A percentile compares a stretch with the other conserved stretches of the same genome.
These are phyloP conservation scores for Biston betularia DNA, from an alignment of 2,888 invertebrate species.

Conservation along the genomic window DNA sequence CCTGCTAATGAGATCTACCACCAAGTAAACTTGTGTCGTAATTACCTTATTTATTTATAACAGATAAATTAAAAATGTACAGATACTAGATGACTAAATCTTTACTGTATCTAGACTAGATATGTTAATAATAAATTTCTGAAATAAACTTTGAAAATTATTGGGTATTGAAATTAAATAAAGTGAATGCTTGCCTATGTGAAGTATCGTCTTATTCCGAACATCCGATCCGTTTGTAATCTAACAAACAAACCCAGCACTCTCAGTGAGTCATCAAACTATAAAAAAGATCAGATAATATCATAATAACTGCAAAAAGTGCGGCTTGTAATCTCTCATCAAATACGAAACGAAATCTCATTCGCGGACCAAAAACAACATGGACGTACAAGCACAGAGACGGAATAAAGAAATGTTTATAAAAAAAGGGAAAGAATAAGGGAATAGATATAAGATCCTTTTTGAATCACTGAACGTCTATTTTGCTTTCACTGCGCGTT, in stretches of 20 bases:
- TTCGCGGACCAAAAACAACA: slow-evolving; percentile 33
- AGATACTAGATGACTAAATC: too few species aligned
- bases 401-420: background rate
- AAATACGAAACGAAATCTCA: slow-evolving; percentile 30
- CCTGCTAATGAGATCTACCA: too few species aligned
- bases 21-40: too few species aligned
- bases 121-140: too few species aligned
- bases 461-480: too few species aligned
- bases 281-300: slow-evolving; percentile 27
- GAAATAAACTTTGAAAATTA: too few species aligned
- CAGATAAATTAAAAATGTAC: too few species aligned
- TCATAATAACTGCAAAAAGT: slow-evolving; percentile 24
- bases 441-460: too few species aligned
- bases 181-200: background rate
- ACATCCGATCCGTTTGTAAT: too few species aligned
- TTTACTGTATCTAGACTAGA: too few species aligned
- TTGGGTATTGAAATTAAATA: background rate
- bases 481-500: too few species aligned
- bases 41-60: too few species aligned
- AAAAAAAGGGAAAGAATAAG: background rate
- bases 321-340: slow-evolving; percentile 31
- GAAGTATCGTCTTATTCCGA: background rate
- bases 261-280: slow-evolving; percentile 10
- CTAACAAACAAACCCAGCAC: slow-evolving; percentile 11
- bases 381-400: slow-evolving; percentile 1